phyloP scores from a whole-genome alignment of 2,888 invertebrate genomes.

The Herminia tarsipennalis region DNA sequence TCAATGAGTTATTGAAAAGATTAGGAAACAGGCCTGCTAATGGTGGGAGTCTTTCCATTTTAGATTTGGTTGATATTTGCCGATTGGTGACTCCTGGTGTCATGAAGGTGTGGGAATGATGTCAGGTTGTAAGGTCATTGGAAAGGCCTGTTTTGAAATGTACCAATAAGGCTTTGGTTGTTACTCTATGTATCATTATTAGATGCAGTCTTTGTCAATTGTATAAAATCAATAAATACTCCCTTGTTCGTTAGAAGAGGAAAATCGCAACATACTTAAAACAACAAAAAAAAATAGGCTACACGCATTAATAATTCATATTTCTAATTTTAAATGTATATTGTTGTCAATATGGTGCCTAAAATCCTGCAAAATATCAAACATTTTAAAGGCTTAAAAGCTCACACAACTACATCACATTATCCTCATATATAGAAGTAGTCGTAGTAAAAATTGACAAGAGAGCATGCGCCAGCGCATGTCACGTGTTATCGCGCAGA shows the following conservation, averaged over 20 bases:
- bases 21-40: constrained; percentile 1
- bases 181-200: too few relatives aligned
- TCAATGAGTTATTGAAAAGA: constrained; percentile 14
- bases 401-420: neutral
- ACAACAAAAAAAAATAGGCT: too few relatives aligned
- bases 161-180: too few relatives aligned
- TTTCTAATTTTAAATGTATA: too few relatives aligned
- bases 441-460: constrained; percentile 47
- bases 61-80: neutral
- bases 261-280: too few relatives aligned
- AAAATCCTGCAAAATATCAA: neutral
- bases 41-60: neutral
- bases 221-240: too few relatives aligned
- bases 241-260: too few relatives aligned
- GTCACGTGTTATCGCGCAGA: constrained; percentile 52
- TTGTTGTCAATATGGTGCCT: neutral
- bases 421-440: constrained; percentile 32
- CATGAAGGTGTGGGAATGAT: neutral
- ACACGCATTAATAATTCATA: too few relatives aligned
- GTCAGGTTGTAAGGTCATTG: too few relatives aligned
- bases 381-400: neutral
- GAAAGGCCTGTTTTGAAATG: too few relatives aligned
- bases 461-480: constrained; percentile 41
- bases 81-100: neutral
- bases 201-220: too few relatives aligned